phyloP scores from a whole-genome alignment of 2,888 invertebrate species.

The Tipula helvola region DNA sequence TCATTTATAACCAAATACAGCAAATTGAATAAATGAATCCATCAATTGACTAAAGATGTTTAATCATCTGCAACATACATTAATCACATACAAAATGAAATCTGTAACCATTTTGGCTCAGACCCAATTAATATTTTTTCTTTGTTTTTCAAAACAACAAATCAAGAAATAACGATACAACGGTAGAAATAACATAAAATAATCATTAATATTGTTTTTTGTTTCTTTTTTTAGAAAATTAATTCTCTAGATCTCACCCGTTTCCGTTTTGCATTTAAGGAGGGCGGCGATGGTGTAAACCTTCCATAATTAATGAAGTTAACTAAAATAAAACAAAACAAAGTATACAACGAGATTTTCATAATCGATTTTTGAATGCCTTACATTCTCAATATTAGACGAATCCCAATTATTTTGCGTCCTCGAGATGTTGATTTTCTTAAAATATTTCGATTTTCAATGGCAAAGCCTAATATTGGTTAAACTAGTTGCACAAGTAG shows the following conservation, averaged over 20 bases:
- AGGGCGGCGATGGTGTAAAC: not conserved
- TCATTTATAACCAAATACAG: not conserved
- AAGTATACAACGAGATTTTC: too few species aligned
- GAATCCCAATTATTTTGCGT: too few species aligned
- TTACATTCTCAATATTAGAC: too few species aligned
- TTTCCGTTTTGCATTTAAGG: not conserved
- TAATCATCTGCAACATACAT: not conserved
- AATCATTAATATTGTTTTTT: not conserved
- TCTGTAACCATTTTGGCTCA: not conserved
- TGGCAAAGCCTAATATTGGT: too few species aligned
- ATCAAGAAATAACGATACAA: not conserved
- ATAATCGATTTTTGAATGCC: too few species aligned
- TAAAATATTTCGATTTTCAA: too few species aligned
- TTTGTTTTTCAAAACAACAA: not conserved
- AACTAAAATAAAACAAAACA: too few species aligned
- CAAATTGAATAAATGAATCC: not conserved
- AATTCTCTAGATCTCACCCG: not conserved
- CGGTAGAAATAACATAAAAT: not conserved
- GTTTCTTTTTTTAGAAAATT: not conserved
- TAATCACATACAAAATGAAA: not conserved
- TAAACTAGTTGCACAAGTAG: too few species aligned
- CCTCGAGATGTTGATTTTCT: too few species aligned
- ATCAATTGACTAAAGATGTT: not conserved
- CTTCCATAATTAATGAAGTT: not conserved
- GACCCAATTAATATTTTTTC: not conserved